phyloP scores from a whole-genome alignment of 2,113 vertebrate genomes.

The Setophaga petechia region DNA sequence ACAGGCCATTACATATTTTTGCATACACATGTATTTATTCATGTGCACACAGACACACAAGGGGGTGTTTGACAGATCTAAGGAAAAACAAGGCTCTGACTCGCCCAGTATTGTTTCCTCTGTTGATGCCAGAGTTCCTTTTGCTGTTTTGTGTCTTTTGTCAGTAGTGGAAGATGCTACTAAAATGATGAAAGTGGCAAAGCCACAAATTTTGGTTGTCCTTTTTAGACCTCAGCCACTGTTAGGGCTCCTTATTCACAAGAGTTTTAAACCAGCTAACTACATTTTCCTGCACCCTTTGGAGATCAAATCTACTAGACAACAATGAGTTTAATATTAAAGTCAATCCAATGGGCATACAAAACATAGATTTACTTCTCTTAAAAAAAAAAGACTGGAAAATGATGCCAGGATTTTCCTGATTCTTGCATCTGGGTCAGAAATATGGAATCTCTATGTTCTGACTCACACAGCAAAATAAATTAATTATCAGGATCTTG shows the following conservation, averaged over 20 bases:
- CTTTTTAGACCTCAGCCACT: background rate
- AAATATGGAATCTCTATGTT: background rate
- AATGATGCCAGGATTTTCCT: rapidly evolving
- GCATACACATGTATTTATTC: slow-evolving; percentile 55
- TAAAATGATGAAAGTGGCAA: background rate
- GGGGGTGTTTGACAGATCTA: slow-evolving; percentile 37
- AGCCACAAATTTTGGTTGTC: background rate
- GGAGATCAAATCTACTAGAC: background rate
- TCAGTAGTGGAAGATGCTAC: background rate
- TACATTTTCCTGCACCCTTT: background rate
- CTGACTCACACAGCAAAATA: background rate
- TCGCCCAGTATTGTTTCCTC: background rate
- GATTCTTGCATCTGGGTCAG: background rate
- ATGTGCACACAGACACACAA: background rate
- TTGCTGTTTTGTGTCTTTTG: background rate
- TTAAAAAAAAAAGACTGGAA: rapidly evolving
- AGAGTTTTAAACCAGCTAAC: background rate
- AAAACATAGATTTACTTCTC: background rate
- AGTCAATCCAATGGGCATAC: background rate
- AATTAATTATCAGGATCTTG: background rate
- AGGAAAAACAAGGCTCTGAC: background rate
- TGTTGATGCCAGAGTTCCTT: background rate
- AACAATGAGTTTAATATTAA: background rate
- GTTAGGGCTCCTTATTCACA: background rate
- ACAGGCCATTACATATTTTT: slow-evolving; percentile 57